Evolutionary conservation across 2,797 vertebrate species (phyloP).

Genomic region (Takifugu ocellatus): DNA sequence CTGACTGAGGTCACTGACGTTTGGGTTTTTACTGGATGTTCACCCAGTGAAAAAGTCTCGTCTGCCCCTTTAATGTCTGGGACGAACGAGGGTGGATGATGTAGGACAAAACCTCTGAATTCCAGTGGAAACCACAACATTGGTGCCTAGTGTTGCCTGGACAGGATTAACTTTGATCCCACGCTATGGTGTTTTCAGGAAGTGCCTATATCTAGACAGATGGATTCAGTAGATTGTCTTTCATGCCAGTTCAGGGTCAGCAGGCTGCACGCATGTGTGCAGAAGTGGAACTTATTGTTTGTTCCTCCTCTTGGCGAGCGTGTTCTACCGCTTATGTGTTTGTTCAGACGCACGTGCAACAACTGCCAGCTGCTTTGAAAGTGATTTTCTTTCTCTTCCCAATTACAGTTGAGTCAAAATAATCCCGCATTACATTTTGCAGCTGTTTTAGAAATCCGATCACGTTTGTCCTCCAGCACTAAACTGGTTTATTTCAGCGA

Average conservation of each 20-base stretch:
- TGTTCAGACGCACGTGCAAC: too few relatives aligned
- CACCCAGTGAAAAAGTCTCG: too few relatives aligned
- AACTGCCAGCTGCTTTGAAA: too few relatives aligned
- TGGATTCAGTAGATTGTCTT: constrained; percentile 42
- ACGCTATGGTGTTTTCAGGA: constrained; percentile 45
- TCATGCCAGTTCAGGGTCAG: constrained; percentile 49
- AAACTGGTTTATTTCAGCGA: too few relatives aligned
- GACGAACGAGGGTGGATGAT: constrained; percentile 30
- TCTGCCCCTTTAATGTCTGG: constrained; percentile 31
- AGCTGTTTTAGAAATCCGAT: too few relatives aligned
- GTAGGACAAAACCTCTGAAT: constrained; percentile 2
- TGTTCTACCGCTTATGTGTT: too few relatives aligned
- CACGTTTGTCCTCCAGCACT: too few relatives aligned
- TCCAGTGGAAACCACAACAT: constrained; percentile 21
- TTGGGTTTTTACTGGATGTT: too few relatives aligned
- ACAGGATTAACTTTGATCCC: constrained; percentile 13
- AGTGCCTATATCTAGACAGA: constrained; percentile 59
- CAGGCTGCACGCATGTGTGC: constrained; percentile 29
- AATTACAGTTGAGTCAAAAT: too few relatives aligned
- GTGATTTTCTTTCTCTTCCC: too few relatives aligned
- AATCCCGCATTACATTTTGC: too few relatives aligned
- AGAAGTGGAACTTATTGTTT: constrained; percentile 23
- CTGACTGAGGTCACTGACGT: too few relatives aligned
- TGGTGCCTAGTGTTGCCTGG: constrained; percentile 30
- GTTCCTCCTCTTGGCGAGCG: not conserved